These are phyloP conservation scores for Drosophila equinoxialis DNA, from an alignment of 1,140 invertebrate species.

Conservation along the genomic window DNA sequence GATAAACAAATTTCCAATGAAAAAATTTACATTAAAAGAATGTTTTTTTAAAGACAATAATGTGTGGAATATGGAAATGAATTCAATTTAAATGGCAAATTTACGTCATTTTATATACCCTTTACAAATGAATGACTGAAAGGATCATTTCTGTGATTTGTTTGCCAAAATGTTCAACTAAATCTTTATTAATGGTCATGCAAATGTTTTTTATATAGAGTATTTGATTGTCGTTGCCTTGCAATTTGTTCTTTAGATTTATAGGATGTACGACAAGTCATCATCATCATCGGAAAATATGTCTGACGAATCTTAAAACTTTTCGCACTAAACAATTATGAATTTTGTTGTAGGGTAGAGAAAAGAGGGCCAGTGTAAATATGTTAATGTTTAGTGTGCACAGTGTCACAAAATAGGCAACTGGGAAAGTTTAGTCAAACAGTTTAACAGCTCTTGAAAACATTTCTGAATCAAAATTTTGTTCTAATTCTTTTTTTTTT, in stretches of 20 bases:
- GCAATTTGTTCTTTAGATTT: constrained; percentile 2
- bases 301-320: constrained; percentile 30
- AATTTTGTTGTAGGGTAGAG: neutral
- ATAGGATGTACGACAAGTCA: neutral
- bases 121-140: too few relatives aligned
- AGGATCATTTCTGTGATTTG: too few relatives aligned
- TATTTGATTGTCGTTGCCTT: neutral
- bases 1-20: neutral
- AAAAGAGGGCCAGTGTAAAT: neutral
- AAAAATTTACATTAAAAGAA: too few relatives aligned
- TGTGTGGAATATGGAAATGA: too few relatives aligned
- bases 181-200: too few relatives aligned
- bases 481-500: neutral
- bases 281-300: constrained; percentile 15
- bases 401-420: neutral
- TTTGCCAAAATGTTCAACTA: too few relatives aligned
- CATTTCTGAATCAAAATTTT: neutral
- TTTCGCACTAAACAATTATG: constrained; percentile 26
- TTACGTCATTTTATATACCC: too few relatives aligned
- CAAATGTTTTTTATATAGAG: neutral
- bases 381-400: neutral
- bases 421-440: neutral
- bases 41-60: neutral
- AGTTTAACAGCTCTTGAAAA: too few relatives aligned
- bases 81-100: too few relatives aligned